These are phyloP conservation scores for Orientallactaga bullata DNA, from an alignment of 2,113 vertebrate genomes.

Conservation along the genomic window DNA sequence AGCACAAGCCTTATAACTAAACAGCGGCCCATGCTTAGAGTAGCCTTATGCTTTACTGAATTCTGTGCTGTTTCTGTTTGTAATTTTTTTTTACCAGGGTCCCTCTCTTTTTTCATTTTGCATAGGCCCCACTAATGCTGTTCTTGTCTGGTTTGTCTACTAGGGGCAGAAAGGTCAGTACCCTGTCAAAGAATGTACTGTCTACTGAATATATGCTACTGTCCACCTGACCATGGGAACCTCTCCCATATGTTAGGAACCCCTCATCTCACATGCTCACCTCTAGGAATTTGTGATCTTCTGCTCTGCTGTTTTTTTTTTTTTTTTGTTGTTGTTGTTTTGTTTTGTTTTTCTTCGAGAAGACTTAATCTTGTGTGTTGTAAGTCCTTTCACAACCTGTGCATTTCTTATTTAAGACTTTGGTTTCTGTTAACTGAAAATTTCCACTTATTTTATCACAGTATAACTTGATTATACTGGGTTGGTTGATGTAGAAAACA, in stretches of 20 bases:
- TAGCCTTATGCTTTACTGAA: neutral
- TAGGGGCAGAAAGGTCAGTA: neutral
- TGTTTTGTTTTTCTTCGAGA: no score
- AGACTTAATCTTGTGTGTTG: neutral
- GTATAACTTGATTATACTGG: neutral
- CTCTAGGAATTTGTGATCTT: neutral
- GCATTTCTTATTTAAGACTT: constrained; percentile 4
- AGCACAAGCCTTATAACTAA: neutral
- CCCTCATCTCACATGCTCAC: neutral
- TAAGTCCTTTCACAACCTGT: neutral
- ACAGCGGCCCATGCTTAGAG: neutral
- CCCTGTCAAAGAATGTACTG: accelerated
- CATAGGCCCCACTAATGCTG: neutral
- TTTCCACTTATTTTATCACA: neutral
- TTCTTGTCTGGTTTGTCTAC: neutral
- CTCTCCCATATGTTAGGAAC: neutral
- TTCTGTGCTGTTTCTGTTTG: neutral
- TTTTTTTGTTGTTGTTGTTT: no score
- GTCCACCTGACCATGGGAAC: neutral
- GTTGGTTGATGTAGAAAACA: constrained; percentile 39
- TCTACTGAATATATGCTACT: neutral
- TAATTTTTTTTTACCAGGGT: neutral
- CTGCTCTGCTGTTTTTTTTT: neutral
- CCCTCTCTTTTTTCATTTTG: neutral
- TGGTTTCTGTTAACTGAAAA: constrained; percentile 22